Percentiles rank a stretch among this genome's conserved stretches.
phyloP scores from a whole-genome alignment of 2,888 invertebrate species.

The Arrhopalites spinosus region DNA sequence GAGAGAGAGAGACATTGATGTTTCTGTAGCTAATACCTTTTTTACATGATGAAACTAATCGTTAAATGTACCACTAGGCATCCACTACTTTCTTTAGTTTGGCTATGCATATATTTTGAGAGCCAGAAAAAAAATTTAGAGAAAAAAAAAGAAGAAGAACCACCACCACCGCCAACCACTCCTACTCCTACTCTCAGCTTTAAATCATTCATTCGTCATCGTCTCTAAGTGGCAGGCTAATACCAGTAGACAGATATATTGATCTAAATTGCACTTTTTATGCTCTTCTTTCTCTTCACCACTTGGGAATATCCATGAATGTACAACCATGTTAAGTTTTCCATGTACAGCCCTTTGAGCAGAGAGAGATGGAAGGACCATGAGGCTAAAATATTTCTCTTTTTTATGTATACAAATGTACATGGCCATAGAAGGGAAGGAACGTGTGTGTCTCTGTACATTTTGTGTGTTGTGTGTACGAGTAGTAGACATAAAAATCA shows the following conservation, averaged over 20 bases:
- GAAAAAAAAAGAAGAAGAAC: neutral
- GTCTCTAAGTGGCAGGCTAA: slow-evolving; percentile 17
- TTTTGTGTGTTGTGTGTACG: too few species aligned
- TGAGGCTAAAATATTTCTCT: too few species aligned
- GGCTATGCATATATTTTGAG: neutral
- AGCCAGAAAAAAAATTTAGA: neutral
- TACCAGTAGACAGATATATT: slow-evolving; percentile 26
- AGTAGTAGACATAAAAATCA: too few species aligned
- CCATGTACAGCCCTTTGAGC: too few species aligned
- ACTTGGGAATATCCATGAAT: too few species aligned
- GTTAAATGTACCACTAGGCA: slow-evolving; percentile 14
- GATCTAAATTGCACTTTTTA: slow-evolving; percentile 28
- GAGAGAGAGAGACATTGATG: slow-evolving; percentile 7
- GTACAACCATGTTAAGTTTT: too few species aligned
- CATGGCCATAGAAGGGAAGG: neutral
- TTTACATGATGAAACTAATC: slow-evolving; percentile 24
- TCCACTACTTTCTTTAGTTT: too few species aligned
- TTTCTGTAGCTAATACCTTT: slow-evolving; percentile 19
- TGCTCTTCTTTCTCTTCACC: neutral
- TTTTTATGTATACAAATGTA: too few species aligned
- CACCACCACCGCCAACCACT: slow-evolving; percentile 4
- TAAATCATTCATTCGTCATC: slow-evolving; percentile 33
- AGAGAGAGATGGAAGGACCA: too few species aligned
- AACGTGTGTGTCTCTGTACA: neutral
- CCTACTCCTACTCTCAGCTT: slow-evolving; percentile 14